Base-by-base conservation (phyloP, 2,113 vertebrate genomes). In the Apodemus sylvaticus region DNA sequence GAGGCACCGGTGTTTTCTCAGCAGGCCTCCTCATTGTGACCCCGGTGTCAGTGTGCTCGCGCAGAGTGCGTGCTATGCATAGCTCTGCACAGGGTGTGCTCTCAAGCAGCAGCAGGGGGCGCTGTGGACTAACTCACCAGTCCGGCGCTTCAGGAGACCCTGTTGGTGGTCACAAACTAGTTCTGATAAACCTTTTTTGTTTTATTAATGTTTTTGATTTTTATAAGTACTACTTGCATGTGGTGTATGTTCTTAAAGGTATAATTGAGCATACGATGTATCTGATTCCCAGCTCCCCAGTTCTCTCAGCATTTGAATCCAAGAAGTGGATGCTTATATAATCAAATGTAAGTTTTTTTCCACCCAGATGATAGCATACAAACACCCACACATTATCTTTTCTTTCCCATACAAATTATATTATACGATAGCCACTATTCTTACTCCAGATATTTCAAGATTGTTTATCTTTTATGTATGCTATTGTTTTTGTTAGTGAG, bases 31-130 rank as follows among this genome's bases (percentile, higher is more conserved):
- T 79, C 78, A 20, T 55, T 22, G 1, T 31, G 34, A 64, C 70
- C 36, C 58, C 4, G 34, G 8, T n/a, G n/a, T n/a, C n/a, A n/a
- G n/a, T n/a, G n/a, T n/a, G n/a, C n/a, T n/a, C n/a, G n/a, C n/a
- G n/a, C n/a, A n/a, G n/a, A n/a, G n/a, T n/a, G n/a, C n/a, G n/a
- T n/a, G n/a, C n/a, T n/a, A n/a, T n/a, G n/a, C n/a, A n/a, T n/a
- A n/a, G n/a, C 71, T 48, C 66, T 20, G 82, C 17, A 3, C 66
- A 42, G 86, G 2, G 2, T 1, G 1, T 31, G 29, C 64, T 64
- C 31, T 34, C 16, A 16, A 19, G 13, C 2, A 87, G 68, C 96
- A 94, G 88, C 93, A 97, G 97, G 64, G 89, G 96, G 74, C 5
- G 89, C 91, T 96, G 74, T n/a, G 73, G 91, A 74, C 95, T 70